phyloP scores from a whole-genome alignment of 2,797 vertebrate species.

The Chelon labrosus region DNA sequence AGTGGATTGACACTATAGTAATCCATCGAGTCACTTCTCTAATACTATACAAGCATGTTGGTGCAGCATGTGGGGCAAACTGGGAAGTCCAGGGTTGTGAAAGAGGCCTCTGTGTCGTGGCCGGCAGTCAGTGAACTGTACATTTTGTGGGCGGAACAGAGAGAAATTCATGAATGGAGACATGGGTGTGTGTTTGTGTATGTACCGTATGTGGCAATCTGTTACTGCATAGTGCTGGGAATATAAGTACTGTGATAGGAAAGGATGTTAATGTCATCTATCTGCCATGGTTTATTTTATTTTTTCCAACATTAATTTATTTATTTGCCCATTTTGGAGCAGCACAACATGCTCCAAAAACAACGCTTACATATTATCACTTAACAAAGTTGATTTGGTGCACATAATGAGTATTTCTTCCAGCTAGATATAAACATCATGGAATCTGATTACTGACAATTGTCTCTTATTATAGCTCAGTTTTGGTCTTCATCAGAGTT shows the following conservation, averaged over 20 bases:
- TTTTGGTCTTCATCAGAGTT: not conserved
- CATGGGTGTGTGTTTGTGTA: conserved; percentile 29
- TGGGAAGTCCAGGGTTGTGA: conserved; percentile 68
- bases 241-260: conserved; percentile 38
- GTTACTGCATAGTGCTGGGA: conserved; percentile 45
- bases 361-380: conserved; percentile 16
- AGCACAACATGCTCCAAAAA: not conserved
- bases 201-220: conserved; percentile 43
- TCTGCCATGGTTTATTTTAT: not conserved
- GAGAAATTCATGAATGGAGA: conserved; percentile 75
- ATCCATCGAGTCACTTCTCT: conserved; percentile 7
- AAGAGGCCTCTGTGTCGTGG: conserved; percentile 38
- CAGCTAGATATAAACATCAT: not conserved
- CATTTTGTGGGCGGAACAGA: conserved; percentile 49
- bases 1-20: conserved; percentile 48
- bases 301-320: not conserved
- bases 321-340: not conserved
- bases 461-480: not conserved
- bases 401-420: not conserved
- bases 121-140: conserved; percentile 47
- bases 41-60: not conserved
- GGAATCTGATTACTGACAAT: not conserved
- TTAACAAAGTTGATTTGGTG: not conserved
- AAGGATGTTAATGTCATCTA: conserved; percentile 15
- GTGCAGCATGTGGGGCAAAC: conserved; percentile 42